These are phyloP conservation scores for Ceriagrion tenellum DNA, from an alignment of 2,888 invertebrate genomes.

Conservation along the genomic window DNA sequence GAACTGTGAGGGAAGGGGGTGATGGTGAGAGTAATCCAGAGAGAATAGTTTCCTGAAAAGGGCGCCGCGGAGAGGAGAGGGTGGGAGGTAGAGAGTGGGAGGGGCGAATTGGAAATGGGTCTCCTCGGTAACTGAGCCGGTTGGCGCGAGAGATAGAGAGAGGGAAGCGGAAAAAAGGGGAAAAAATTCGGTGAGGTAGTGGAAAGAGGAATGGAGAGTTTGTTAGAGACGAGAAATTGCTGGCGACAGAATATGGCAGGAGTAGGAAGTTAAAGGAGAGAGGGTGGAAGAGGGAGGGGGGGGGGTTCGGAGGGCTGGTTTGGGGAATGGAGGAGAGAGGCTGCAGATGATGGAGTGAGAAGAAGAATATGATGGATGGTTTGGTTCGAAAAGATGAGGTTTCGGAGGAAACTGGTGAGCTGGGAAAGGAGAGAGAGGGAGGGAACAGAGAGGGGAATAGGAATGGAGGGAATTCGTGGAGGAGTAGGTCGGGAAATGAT, in stretches of 20 bases:
- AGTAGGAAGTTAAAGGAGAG: background rate
- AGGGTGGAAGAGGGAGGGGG: background rate
- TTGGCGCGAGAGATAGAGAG: background rate
- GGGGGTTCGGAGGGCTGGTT: background rate
- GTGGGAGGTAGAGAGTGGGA: background rate
- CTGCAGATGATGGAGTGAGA: conserved; percentile 23
- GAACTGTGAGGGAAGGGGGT: no score
- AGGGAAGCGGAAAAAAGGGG: background rate
- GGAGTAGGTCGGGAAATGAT: background rate
- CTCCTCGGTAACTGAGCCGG: background rate
- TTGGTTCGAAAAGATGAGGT: conserved; percentile 26
- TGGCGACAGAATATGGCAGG: background rate
- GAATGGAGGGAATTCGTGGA: background rate
- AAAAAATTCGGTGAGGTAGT: background rate
- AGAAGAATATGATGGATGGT: conserved; percentile 37
- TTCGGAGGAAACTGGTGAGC: background rate
- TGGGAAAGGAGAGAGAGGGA: background rate
- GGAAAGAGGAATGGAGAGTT: background rate
- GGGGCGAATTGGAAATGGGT: background rate
- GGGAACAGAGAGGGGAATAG: background rate
- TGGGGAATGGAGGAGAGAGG: background rate
- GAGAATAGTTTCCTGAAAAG: background rate
- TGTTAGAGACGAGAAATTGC: background rate
- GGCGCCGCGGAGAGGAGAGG: background rate
- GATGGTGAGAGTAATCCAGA: no score